Evolutionary conservation across 2,888 invertebrate species (phyloP).

Genomic region (Oscheius sp.): DNA sequence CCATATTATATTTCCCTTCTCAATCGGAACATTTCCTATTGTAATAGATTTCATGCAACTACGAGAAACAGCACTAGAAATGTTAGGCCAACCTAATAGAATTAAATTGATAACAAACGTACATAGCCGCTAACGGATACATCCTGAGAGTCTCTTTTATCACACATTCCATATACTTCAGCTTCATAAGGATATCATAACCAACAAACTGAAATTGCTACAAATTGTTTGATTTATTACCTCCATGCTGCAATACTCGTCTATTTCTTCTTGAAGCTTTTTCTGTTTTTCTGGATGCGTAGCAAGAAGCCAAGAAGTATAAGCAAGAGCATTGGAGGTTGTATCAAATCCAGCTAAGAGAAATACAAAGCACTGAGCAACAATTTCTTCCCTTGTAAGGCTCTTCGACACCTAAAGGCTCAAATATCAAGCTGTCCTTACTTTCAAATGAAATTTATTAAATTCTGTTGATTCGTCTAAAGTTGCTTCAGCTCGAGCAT

Average conservation of each 20-base stretch:
- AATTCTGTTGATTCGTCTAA: conserved; percentile 31
- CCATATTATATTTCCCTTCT: conserved; percentile 43
- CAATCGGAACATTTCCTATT: conserved; percentile 39
- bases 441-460: conserved; percentile 13
- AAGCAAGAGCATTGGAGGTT: conserved; percentile 73
- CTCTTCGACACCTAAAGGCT: conserved; percentile 44
- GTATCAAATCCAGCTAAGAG: conserved; percentile 72
- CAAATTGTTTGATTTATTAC: background rate
- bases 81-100: too few species aligned
- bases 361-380: conserved; percentile 58
- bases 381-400: conserved; percentile 56
- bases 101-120: background rate
- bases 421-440: background rate
- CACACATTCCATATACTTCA: conserved; percentile 50
- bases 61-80: conserved; percentile 47
- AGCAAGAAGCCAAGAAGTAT: conserved; percentile 72
- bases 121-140: conserved; percentile 45
- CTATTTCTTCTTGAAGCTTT: conserved; percentile 43
- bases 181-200: conserved; percentile 33
- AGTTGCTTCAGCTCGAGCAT: conserved; percentile 46
- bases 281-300: conserved; percentile 67
- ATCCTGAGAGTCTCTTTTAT: conserved; percentile 49
- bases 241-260: conserved; percentile 24
- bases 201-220: background rate
- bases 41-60: conserved; percentile 43